Percentiles rank a stretch among this genome's conserved stretches.
Evolutionary conservation across 2,113 vertebrate species (phyloP).

Genomic region (Coracopsis vasa): DNA sequence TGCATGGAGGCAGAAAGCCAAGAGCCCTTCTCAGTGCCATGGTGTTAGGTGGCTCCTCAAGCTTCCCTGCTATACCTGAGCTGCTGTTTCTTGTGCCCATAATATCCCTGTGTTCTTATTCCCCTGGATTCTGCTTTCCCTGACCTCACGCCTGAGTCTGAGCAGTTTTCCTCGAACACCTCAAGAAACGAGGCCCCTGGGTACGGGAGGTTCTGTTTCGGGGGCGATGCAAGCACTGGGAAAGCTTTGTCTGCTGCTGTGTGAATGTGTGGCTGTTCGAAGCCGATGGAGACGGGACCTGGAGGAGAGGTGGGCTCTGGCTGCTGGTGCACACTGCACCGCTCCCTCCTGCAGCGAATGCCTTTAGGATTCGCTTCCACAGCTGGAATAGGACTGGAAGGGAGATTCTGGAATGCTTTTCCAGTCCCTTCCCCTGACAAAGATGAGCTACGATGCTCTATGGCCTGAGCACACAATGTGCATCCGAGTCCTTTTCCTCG

Average conservation of each 20-base stretch:
- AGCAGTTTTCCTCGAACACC: not conserved
- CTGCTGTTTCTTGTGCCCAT: not conserved
- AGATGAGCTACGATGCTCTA: rapidly evolving
- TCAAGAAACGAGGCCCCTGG: not conserved
- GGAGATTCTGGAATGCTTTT: not conserved
- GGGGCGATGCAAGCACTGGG: not conserved
- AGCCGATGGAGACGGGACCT: not conserved
- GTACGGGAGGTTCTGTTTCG: not conserved
- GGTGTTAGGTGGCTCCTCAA: not conserved
- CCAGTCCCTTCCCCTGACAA: not conserved
- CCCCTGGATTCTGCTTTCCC: not conserved
- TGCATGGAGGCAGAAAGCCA: not conserved
- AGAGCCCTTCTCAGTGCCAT: not conserved
- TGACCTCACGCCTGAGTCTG: not conserved
- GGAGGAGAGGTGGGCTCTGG: not conserved
- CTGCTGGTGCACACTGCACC: not conserved
- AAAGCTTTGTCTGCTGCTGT: not conserved
- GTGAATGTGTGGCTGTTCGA: not conserved
- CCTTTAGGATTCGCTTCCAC: rapidly evolving
- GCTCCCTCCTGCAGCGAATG: not conserved
- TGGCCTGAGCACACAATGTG: rapidly evolving
- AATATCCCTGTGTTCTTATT: not conserved
- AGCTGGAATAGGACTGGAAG: not conserved
- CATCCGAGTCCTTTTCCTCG: rapidly evolving
- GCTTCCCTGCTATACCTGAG: not conserved